These are phyloP conservation scores for Vanessa cardui DNA, from an alignment of 2,888 invertebrate genomes.

Conservation along the genomic window DNA sequence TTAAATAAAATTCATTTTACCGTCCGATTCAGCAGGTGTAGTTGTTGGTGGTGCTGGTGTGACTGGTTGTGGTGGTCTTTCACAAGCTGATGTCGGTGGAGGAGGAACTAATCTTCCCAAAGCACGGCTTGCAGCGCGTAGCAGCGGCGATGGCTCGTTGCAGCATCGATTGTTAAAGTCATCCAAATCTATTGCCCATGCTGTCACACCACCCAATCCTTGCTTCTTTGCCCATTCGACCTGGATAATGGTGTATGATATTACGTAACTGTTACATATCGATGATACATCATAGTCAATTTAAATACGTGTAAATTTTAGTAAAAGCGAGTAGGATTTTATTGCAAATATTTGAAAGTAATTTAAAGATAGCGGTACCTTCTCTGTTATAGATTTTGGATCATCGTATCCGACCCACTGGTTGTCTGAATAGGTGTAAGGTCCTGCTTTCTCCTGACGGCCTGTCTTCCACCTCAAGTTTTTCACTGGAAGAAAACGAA, in stretches of 20 bases:
- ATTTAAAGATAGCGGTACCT: slow-evolving; percentile 71
- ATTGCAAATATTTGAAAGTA: background rate
- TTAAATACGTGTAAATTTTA: background rate
- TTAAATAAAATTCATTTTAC: slow-evolving; percentile 44
- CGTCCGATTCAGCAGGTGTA: slow-evolving; percentile 74
- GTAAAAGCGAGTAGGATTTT: no score
- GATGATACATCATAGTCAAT: background rate
- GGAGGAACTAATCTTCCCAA: slow-evolving; percentile 80
- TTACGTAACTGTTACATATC: background rate
- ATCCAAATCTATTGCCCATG: slow-evolving; percentile 94
- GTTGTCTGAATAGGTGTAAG: slow-evolving; percentile 89
- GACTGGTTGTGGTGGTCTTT: slow-evolving; percentile 86
- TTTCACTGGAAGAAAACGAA: slow-evolving; percentile 70
- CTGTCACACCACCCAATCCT: slow-evolving; percentile 91
- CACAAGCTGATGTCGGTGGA: slow-evolving; percentile 73
- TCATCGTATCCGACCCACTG: slow-evolving; percentile 97
- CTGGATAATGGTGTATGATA: slow-evolving; percentile 53
- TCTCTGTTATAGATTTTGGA: slow-evolving; percentile 87
- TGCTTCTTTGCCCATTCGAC: slow-evolving; percentile 87
- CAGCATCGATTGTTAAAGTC: slow-evolving; percentile 94
- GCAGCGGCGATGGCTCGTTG: slow-evolving; percentile 88
- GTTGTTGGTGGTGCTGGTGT: slow-evolving; percentile 90
- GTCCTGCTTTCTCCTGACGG: slow-evolving; percentile 85
- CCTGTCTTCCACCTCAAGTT: slow-evolving; percentile 87
- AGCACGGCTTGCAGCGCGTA: slow-evolving; percentile 89